A percentile compares a stretch with the other conserved stretches of the same genome.
These are phyloP conservation scores for Trichogramma pretiosum DNA, from an alignment of 1,140 invertebrate species.

Conservation along the genomic window DNA sequence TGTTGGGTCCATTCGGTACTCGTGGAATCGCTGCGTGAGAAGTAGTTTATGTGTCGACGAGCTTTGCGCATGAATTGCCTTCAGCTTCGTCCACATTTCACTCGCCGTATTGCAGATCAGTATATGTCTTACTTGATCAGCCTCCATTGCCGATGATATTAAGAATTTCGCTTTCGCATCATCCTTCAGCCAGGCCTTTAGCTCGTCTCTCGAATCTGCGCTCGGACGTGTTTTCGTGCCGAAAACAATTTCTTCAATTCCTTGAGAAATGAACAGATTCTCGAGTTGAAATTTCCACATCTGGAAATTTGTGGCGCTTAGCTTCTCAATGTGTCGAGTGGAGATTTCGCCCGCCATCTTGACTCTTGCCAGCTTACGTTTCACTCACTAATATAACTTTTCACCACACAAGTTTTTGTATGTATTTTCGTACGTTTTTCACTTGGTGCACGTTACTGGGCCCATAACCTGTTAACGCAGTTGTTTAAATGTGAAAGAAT, in stretches of 20 bases:
- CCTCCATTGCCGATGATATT: constrained; percentile 10
- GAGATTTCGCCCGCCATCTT: not conserved
- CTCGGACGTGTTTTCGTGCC: not conserved
- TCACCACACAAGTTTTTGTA: not conserved
- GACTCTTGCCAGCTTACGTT: no score
- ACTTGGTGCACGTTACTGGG: not conserved
- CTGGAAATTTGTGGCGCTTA: constrained; percentile 14
- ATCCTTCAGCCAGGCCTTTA: constrained; percentile 12
- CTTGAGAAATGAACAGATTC: constrained; percentile 6
- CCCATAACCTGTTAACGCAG: constrained; percentile 17
- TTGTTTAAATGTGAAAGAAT: no score
- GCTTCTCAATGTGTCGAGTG: constrained; percentile 3
- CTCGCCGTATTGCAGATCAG: constrained; percentile 11
- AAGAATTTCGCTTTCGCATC: constrained; percentile 17
- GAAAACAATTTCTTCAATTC: constrained; percentile 4
- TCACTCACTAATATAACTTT: not conserved
- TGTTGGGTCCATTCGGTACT: constrained; percentile 8
- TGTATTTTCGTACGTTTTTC: not conserved
- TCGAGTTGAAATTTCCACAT: constrained; percentile 16
- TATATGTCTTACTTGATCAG: constrained; percentile 7
- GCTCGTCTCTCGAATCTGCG: not conserved
- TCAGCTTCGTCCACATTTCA: constrained; percentile 18
- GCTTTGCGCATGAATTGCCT: constrained; percentile 11
- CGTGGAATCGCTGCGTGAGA: constrained; percentile 18
- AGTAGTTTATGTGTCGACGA: constrained; percentile 21